Evolutionary conservation across 35 echinoderm and acorn worm species (phyloP).

Genomic region (Stichopus chloronotus): DNA sequence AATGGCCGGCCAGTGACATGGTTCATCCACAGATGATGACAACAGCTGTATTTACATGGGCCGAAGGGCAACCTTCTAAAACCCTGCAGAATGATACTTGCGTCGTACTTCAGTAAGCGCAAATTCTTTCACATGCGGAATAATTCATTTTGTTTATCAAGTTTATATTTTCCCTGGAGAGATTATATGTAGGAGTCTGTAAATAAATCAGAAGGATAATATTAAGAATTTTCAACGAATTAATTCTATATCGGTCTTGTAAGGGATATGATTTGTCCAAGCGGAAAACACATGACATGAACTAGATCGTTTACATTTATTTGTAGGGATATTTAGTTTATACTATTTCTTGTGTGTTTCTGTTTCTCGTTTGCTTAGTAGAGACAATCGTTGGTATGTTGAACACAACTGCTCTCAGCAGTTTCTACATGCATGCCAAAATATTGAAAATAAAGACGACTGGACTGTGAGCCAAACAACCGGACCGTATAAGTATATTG

Average conservation of each 20-base stretch:
- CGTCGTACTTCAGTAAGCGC: conserved; percentile 23
- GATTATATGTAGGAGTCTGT: no score
- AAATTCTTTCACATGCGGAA: neutral
- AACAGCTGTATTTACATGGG: conserved; percentile 61
- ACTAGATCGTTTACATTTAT: no score
- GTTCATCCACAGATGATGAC: conserved; percentile 59
- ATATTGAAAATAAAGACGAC: conserved; percentile 46
- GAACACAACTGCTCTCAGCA: conserved; percentile 60
- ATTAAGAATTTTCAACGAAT: no score
- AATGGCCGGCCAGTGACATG: conserved; percentile 52
- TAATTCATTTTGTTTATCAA: no score
- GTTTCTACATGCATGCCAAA: conserved; percentile 74
- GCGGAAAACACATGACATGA: no score
- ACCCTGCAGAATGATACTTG: conserved; percentile 22
- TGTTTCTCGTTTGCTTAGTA: neutral
- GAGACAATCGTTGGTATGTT: conserved; percentile 75
- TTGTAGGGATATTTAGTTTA: no score
- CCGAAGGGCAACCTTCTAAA: conserved; percentile 39
- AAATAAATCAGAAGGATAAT: no score
- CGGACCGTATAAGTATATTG: conserved; percentile 46
- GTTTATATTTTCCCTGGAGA: no score
- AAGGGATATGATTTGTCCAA: no score
- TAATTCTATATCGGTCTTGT: no score
- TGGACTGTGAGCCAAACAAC: conserved; percentile 74
- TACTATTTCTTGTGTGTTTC: neutral